phyloP scores from a whole-genome alignment of 2,797 vertebrate genomes.

The Chloroceryle amazona region DNA sequence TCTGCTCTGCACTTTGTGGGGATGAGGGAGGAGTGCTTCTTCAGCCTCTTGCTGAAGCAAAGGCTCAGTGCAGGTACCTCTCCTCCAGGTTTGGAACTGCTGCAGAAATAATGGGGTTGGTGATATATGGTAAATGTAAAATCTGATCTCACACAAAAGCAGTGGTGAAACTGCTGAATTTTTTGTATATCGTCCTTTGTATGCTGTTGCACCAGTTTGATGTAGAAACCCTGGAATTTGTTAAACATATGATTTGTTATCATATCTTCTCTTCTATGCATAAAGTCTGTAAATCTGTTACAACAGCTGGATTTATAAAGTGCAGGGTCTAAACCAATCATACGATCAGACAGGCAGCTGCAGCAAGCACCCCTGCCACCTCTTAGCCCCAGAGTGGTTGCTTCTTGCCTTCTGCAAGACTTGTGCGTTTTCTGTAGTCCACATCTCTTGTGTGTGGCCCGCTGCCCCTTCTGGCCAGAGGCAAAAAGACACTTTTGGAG shows the following conservation, averaged over 20 bases:
- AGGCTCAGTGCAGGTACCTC: not conserved
- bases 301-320: not conserved
- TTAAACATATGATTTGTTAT: not conserved
- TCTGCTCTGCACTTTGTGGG: not conserved
- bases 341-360: not conserved
- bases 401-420: not conserved
- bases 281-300: not conserved
- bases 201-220: not conserved
- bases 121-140: not conserved
- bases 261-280: not conserved
- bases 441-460: fast-evolving
- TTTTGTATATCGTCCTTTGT: not conserved
- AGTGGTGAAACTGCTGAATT: not conserved
- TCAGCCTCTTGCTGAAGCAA: not conserved
- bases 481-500: not conserved
- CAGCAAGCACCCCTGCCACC: not conserved
- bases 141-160: fast-evolving
- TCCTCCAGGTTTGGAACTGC: not conserved
- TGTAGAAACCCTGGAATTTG: not conserved
- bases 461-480: not conserved
- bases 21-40: fast-evolving
- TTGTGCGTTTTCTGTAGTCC: fast-evolving
- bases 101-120: not conserved
- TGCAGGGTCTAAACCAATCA: not conserved
- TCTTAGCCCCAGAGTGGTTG: fast-evolving